These are phyloP conservation scores for Liparis tanakae DNA, from an alignment of 2,797 vertebrate species.

Conservation along the genomic window DNA sequence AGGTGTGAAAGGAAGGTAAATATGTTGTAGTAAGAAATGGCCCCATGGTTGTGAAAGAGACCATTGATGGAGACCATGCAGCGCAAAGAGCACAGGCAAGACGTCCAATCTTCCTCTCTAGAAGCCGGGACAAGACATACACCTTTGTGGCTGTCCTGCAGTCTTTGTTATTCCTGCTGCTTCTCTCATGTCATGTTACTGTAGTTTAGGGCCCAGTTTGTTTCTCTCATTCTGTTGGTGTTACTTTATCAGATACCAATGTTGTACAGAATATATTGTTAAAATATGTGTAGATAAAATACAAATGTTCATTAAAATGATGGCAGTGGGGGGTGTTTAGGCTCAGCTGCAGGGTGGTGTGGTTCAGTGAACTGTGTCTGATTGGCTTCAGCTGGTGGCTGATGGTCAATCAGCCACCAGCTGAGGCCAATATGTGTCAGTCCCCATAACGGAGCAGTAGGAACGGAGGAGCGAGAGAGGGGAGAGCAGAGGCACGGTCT, in stretches of 20 bases:
- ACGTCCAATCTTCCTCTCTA: slow-evolving; percentile 22
- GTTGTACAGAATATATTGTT: neutral
- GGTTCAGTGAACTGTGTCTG: too few relatives aligned
- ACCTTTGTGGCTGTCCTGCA: slow-evolving; percentile 9
- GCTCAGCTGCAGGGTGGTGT: too few relatives aligned
- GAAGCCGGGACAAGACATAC: slow-evolving; percentile 17
- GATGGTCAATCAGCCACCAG: too few relatives aligned
- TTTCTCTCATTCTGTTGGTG: neutral
- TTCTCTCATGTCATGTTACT: neutral
- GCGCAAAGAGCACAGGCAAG: slow-evolving; percentile 9
- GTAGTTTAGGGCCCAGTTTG: neutral
- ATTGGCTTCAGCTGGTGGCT: too few relatives aligned
- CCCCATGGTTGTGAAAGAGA: slow-evolving; percentile 1
- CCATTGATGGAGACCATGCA: slow-evolving; percentile 13
- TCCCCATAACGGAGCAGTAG: too few relatives aligned
- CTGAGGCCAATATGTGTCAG: too few relatives aligned
- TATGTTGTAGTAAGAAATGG: slow-evolving; percentile 18
- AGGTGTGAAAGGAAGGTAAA: slow-evolving; percentile 21
- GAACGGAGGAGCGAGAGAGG: too few relatives aligned
- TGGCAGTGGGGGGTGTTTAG: too few relatives aligned
- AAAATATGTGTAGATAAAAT: slow-evolving; percentile 1
- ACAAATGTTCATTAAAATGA: slow-evolving; percentile 1
- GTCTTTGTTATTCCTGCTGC: slow-evolving; percentile 20
- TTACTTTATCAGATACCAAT: neutral
- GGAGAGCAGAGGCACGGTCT: too few relatives aligned